These are phyloP conservation scores for Leuciscus idus DNA, from an alignment of 2,113 vertebrate genomes.

Conservation along the genomic window DNA sequence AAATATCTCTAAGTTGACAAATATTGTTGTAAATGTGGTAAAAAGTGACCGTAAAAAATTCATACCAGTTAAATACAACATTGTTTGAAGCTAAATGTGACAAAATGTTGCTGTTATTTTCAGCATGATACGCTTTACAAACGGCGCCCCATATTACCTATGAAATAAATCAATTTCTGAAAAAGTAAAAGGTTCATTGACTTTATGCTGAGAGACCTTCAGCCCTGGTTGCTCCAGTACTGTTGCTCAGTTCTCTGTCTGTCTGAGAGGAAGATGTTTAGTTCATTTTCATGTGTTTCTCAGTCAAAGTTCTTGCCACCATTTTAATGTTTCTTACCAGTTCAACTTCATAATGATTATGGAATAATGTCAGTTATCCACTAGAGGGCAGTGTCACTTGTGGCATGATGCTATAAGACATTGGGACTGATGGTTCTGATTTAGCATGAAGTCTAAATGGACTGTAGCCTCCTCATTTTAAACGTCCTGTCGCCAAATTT, in stretches of 20 bases:
- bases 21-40: too few relatives aligned
- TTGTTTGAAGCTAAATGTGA: too few relatives aligned
- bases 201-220: background rate
- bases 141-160: too few relatives aligned
- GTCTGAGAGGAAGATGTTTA: background rate
- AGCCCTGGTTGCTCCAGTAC: background rate
- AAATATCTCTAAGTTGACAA: too few relatives aligned
- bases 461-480: background rate
- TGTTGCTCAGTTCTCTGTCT: background rate
- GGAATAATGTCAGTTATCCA: background rate
- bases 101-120: too few relatives aligned
- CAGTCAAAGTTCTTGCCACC: background rate
- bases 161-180: too few relatives aligned
- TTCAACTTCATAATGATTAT: background rate
- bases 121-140: too few relatives aligned
- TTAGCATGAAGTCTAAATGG: background rate
- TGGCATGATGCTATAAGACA: background rate
- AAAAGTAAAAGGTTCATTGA: background rate
- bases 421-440: too few relatives aligned
- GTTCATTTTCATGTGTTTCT: background rate
- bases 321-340: background rate
- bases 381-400: slow-evolving; percentile 10
- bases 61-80: too few relatives aligned
- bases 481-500: background rate
- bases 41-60: too few relatives aligned